Evolutionary conservation across 2,888 invertebrate species (phyloP).

Genomic region (Cecidostiba fungosa): DNA sequence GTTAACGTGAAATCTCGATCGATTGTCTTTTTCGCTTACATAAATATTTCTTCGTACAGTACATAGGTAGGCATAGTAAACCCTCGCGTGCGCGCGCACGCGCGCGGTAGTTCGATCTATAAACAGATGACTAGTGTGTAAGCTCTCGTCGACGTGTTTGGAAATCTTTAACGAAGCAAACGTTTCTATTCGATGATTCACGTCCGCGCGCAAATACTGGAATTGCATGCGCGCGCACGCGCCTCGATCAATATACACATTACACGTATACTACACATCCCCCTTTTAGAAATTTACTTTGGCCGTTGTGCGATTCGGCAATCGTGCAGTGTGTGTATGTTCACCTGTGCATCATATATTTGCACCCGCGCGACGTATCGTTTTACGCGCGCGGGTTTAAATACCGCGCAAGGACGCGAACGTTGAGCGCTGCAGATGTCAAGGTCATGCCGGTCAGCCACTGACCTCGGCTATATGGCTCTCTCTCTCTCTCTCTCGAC

Average conservation of each 20-base stretch:
- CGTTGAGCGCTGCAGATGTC: constrained; percentile 37
- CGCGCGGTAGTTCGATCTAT: not conserved
- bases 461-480: constrained; percentile 18
- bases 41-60: not conserved
- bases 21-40: not conserved
- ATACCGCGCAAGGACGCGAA: constrained; percentile 46
- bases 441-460: constrained; percentile 45
- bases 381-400: constrained; percentile 30
- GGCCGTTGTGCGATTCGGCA: not conserved
- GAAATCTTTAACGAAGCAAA: constrained; percentile 38
- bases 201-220: constrained; percentile 47
- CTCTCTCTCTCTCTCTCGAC: not conserved
- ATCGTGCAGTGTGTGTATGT: not conserved
- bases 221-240: not conserved
- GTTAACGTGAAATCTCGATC: not conserved
- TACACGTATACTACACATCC: not conserved
- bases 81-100: not conserved
- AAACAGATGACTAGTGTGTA: constrained; percentile 21
- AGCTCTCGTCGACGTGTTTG: constrained; percentile 23
- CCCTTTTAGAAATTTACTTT: not conserved
- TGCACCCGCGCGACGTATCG: not conserved
- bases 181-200: constrained; percentile 54
- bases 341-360: not conserved
- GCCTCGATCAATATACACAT: constrained; percentile 1
- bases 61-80: not conserved